Base-by-base conservation (phyloP, 2,797 vertebrate species). In the Octomys mimax region DNA sequence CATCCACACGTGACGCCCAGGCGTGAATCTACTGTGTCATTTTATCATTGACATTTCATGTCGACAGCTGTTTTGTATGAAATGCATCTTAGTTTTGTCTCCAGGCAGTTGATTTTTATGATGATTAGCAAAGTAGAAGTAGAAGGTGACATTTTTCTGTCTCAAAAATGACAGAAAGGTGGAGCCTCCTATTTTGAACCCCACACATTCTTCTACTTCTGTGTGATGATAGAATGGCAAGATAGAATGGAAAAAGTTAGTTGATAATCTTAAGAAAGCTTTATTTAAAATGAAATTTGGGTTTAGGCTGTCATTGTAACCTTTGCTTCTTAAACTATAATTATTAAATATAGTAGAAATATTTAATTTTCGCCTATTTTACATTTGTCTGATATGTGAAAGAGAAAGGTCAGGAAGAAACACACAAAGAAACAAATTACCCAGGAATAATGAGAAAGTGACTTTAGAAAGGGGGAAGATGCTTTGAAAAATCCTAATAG, bases 311-410 rank as follows among this genome's bases (percentile, higher is more conserved):
- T 42, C 13, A 6, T 80, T 93, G 8, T 42, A 73, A 70, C 28
- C 12, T 79, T 91, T 75, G 39, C 21, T 22, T 12, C 6, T 24
- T 70, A n/a, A 95, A 91, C 26, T 87, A 6, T 39, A 87, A 89
- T 86, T 75, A 94, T 83, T 91, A 92, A 85, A 71, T 61, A 92
- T 91, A 89, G 52, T 83, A 22, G 59, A 95, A 94, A 87, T 89
- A 91, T 70, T 78, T 36, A 64, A 62, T 75, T 92, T 94, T 61
- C 22, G 61, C 3, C 21, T 66, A 64, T 28, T 87, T 92, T 89
- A 31, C 11, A 36, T 79, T 39, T 93, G 54, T 89, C 70, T 54
- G 57, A 83, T 88, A 81, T 85, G 80, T 36, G 59, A 86, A 70
- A 91, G 78, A 57, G 57, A 95, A 86, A 71, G 64, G 18, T 11